Base-by-base conservation (phyloP, 2,113 vertebrate species). In the Damaliscus lunatus region DNA sequence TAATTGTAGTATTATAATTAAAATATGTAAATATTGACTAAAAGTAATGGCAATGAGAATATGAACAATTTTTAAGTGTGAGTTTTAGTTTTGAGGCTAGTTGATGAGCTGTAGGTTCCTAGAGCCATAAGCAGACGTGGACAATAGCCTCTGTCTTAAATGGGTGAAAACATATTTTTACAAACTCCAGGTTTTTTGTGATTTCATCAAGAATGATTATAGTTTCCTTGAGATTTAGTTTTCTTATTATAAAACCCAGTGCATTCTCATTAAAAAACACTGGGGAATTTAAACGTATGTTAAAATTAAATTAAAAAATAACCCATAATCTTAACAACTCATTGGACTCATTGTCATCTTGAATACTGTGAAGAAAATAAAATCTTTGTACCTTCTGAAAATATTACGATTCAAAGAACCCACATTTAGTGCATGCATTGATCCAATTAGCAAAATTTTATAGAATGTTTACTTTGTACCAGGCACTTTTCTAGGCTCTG, bases 331-430 rank as follows among this genome's bases (percentile, higher is more conserved):
- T 59, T 85, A 81, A 86, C 64, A 88, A 83, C 53, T 16, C 43
- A 90, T 93, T 91, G 36, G n/a, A 57, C 16, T 82, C 21, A 25
- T 71, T 89, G 40, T 74, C 67, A 67, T 59, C 12, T 88, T 77
- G 40, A 90, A 6, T 88, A 82, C 81, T 89, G 29, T 86, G 46
- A 80, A 71, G 48, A 90, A 90, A 96, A 91, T 85, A 90, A 96
- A 90, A 90, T 90, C 67, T 92, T 81, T 89, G 33, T 55, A 81
- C 6, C 13, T 88, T 52, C 50, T 64, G 46, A 80, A 95, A 59
- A 80, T 57, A 27, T 33, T 82, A 36, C 1, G 17, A 9, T 81
- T 80, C 46, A 60, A 53, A 36, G 67, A 84, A 43, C 6, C 52
- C 83, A 57, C 59, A 62, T 91, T 91, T 92, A 78, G 33, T 29